These are phyloP conservation scores for Salmo trutta DNA, from an alignment of 2,797 vertebrate genomes.

Conservation along the genomic window DNA sequence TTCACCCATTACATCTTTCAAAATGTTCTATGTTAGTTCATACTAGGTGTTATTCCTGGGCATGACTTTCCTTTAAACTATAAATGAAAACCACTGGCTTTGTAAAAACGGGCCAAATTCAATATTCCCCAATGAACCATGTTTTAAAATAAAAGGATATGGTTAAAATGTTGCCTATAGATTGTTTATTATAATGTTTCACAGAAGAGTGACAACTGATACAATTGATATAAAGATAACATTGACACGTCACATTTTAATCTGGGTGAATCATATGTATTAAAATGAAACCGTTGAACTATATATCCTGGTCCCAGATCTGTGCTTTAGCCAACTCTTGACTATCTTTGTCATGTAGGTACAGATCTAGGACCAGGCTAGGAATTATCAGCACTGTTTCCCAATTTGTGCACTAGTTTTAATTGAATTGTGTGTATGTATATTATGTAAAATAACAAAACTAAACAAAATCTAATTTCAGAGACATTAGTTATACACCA, in stretches of 20 bases:
- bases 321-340: neutral
- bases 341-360: neutral
- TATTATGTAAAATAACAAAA: neutral
- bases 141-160: slow-evolving; percentile 5
- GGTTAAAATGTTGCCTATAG: neutral
- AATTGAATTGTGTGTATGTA: neutral
- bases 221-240: neutral
- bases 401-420: neutral
- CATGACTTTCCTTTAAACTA: slow-evolving; percentile 1
- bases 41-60: neutral
- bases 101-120: neutral
- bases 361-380: neutral
- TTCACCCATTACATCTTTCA: neutral
- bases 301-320: neutral
- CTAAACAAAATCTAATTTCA: neutral
- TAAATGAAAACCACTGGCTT: neutral
- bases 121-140: neutral
- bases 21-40: slow-evolving; percentile 7
- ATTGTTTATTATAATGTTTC: neutral
- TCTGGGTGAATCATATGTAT: neutral
- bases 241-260: neutral
- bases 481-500: neutral
- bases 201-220: neutral
- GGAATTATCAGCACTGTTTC: neutral
- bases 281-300: neutral